A percentile compares a stretch with the other conserved stretches of the same genome.
Conservation (phyloP, 1,140 invertebrate species). For the Elymnias hypermnestra region DNA sequence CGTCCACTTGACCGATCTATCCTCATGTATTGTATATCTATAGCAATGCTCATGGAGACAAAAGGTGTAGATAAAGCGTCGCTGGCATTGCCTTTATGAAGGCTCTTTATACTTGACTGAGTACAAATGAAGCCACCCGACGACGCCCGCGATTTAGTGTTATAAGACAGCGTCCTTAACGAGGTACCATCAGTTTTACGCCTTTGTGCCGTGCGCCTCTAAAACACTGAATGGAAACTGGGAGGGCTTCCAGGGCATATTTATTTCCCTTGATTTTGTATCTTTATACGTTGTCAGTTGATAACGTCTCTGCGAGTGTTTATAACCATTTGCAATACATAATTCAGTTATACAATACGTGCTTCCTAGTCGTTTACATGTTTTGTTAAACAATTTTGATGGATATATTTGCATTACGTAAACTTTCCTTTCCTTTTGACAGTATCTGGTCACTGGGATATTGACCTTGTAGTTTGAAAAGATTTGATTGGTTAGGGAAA, state of each 20-base stretch:
- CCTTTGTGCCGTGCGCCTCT: constrained; percentile 10
- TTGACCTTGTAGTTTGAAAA: too few relatives aligned
- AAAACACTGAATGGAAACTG: constrained; percentile 17
- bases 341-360: too few relatives aligned
- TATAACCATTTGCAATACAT: too few relatives aligned
- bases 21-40: too few relatives aligned
- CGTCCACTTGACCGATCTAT: too few relatives aligned
- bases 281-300: constrained; percentile 8
- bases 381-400: too few relatives aligned
- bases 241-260: constrained; percentile 17
- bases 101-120: constrained; percentile 23
- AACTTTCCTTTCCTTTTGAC: too few relatives aligned
- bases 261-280: constrained; percentile 15
- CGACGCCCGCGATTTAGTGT: constrained; percentile 25
- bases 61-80: constrained; percentile 23
- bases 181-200: constrained; percentile 10
- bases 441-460: too few relatives aligned
- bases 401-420: too few relatives aligned
- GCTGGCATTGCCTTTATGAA: constrained; percentile 9
- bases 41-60: constrained; percentile 24
- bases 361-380: too few relatives aligned
- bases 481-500: too few relatives aligned
- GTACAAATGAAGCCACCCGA: constrained; percentile 44
- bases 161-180: constrained; percentile 6
- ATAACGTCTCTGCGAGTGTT: neutral